Base-by-base conservation (phyloP, 2,888 invertebrate genomes). In the Drosophila melanocephala region DNA sequence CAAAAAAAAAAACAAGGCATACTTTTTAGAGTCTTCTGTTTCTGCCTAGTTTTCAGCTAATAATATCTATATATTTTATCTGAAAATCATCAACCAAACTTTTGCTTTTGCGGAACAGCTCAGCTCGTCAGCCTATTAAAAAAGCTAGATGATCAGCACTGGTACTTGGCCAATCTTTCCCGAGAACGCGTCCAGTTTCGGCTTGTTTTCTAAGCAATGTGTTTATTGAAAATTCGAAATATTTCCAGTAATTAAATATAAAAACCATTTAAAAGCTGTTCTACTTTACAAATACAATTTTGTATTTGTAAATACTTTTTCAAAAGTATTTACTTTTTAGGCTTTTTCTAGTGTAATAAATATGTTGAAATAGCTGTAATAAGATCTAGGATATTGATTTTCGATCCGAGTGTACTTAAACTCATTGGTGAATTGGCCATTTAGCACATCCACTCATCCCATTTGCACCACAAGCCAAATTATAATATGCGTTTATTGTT, bases 371-470 rank as follows among this genome's bases (percentile, higher is more conserved):
- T 22, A 9, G 10, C 10, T 42, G 19, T n/a, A n/a, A 12, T 16
- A 5, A 2, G 30, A n/a, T n/a, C n/a, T 9, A 19, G 32, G 0
- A 58, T 6, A 32, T 19, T 35, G 16, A 47, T 26, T 47, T 22
- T 70, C 57, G 42, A 47, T 56, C 12, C 16, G 35, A 72, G 56
- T 57, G 57, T 67, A 39, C n/a, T 47, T 5, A 9, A 44, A 55
- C 57, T 67, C 65, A 66, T 56, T 58, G 86, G 84, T 82, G 61
- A 65, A 53, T 56, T 42, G 61, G 60, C 57, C 79, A 77, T 72
- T 56, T 19, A 19, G 50, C 65, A 65, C 37, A 59, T 59, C 19
- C 28, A 47, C 47, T 47, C 60, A 75, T 52, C 33, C 28, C 53
- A 63, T 26, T 50, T 57, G 30, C 67, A 71, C 32, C 63, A 61